A percentile compares a stretch with the other conserved stretches of the same genome.
phyloP scores from a whole-genome alignment of 2,888 invertebrate genomes.

The Trachelus tabidus region DNA sequence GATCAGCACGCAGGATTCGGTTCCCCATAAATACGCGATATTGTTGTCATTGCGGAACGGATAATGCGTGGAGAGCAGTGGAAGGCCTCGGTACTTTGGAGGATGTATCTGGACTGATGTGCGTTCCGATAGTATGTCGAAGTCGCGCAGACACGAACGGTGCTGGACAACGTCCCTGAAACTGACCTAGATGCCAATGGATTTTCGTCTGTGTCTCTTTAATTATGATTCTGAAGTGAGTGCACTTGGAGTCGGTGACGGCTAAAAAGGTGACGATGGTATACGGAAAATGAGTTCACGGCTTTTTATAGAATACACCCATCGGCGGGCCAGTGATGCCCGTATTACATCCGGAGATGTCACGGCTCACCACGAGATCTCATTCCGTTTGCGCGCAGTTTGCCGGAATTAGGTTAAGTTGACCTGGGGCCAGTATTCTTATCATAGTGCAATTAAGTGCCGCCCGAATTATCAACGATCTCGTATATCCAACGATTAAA shows the following conservation, averaged over 20 bases:
- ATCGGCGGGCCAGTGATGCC: background rate
- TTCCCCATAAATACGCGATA: slow-evolving; percentile 26
- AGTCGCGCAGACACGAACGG: slow-evolving; percentile 12
- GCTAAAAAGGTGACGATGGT: slow-evolving; percentile 33
- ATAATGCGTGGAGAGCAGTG: slow-evolving; percentile 7
- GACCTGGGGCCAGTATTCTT: slow-evolving; percentile 22
- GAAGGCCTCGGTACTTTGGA: slow-evolving; percentile 10
- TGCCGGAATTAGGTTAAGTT: slow-evolving; percentile 49
- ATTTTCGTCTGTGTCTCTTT: slow-evolving; percentile 33
- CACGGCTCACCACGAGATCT: slow-evolving; percentile 20
- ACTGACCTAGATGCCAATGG: slow-evolving; percentile 48
- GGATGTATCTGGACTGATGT: slow-evolving; percentile 2
- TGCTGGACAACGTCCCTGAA: slow-evolving; percentile 23
- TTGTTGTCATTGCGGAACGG: slow-evolving; percentile 24
- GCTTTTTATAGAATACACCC: slow-evolving; percentile 22
- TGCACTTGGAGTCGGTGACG: slow-evolving; percentile 39
- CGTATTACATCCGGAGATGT: slow-evolving; percentile 14
- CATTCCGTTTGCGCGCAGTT: slow-evolving; percentile 17
- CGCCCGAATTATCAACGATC: background rate
- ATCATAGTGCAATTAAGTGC: background rate
- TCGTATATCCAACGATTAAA: background rate
- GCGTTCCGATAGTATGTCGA: slow-evolving; percentile 22
- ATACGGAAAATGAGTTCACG: slow-evolving; percentile 32
- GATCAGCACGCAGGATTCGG: slow-evolving; percentile 18
- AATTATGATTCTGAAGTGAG: slow-evolving; percentile 32